Conservation (phyloP, 2,888 invertebrate genomes). For the Ochropleura leucogaster region DNA sequence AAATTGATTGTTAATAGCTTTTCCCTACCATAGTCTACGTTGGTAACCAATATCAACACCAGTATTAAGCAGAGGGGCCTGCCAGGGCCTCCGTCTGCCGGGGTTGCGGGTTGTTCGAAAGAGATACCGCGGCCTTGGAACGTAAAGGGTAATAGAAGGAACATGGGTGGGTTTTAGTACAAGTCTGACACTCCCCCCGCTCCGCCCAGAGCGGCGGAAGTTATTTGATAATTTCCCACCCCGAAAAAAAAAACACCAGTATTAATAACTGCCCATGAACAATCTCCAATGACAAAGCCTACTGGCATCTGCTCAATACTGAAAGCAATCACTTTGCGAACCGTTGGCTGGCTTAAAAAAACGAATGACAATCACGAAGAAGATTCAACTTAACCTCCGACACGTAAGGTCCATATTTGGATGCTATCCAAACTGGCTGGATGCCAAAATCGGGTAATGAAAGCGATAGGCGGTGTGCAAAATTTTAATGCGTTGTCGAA, state of each 20-base stretch:
- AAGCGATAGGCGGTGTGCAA: conserved; percentile 66
- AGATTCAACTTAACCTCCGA: conserved; percentile 55
- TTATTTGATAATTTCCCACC: no score
- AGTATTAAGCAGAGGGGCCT: conserved; percentile 41
- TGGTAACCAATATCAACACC: conserved; percentile 32
- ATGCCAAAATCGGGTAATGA: conserved; percentile 69
- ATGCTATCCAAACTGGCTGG: conserved; percentile 61
- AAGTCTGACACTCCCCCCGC: no score
- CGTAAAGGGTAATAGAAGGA: no score
- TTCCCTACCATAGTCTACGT: not conserved
- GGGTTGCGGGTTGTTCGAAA: no score
- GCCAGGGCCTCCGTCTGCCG: no score
- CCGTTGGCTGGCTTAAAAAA: conserved; percentile 52
- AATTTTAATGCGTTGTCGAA: conserved; percentile 73
- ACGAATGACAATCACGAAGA: conserved; percentile 45
- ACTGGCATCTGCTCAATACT: conserved; percentile 65
- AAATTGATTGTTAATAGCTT: not conserved
- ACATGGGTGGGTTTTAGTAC: no score
- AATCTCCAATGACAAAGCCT: conserved; percentile 62
- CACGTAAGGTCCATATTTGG: conserved; percentile 60
- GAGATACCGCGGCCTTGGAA: no score
- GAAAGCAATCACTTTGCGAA: conserved; percentile 68
- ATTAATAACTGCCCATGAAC: conserved; percentile 62
- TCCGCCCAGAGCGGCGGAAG: no score
- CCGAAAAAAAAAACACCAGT: conserved; percentile 17